These are phyloP conservation scores for Ptyas mucosa DNA, from an alignment of 2,113 vertebrate species.

Conservation along the genomic window DNA sequence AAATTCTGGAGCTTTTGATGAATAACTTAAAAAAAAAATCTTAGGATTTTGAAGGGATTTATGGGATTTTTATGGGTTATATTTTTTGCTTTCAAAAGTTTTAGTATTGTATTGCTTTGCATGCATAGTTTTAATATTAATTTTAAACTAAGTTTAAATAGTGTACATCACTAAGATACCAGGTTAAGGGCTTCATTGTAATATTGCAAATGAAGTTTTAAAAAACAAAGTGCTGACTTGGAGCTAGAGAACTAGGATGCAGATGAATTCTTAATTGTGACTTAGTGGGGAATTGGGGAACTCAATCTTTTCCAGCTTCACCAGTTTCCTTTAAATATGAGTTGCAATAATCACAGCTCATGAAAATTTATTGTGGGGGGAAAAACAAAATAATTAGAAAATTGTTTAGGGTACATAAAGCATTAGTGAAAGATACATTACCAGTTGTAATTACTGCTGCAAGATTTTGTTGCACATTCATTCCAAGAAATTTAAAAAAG, in stretches of 20 bases:
- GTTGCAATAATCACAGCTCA: not conserved
- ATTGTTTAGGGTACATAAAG: conserved; percentile 2
- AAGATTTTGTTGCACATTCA: not conserved
- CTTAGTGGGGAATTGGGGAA: not conserved
- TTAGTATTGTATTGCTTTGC: not conserved
- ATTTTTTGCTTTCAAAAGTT: not conserved
- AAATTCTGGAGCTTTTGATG: not conserved
- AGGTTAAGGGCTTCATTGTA: not conserved
- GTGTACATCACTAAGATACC: not conserved
- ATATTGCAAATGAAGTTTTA: not conserved
- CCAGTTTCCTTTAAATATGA: not conserved
- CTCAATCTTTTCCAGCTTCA: not conserved
- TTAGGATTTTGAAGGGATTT: not conserved
- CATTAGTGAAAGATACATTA: not conserved
- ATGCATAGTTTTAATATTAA: not conserved
- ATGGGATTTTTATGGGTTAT: not conserved
- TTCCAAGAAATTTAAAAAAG: conserved; percentile 16
- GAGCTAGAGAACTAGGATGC: not conserved
- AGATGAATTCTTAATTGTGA: not conserved
- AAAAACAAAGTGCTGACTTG: not conserved
- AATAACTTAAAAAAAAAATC: not conserved
- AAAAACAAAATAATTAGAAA: conserved; percentile 16
- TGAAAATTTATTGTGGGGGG: not conserved
- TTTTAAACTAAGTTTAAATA: not conserved
- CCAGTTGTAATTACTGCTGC: conserved; percentile 14